Conservation (phyloP, 2,113 vertebrate genomes). For the Tiliqua scincoides region DNA sequence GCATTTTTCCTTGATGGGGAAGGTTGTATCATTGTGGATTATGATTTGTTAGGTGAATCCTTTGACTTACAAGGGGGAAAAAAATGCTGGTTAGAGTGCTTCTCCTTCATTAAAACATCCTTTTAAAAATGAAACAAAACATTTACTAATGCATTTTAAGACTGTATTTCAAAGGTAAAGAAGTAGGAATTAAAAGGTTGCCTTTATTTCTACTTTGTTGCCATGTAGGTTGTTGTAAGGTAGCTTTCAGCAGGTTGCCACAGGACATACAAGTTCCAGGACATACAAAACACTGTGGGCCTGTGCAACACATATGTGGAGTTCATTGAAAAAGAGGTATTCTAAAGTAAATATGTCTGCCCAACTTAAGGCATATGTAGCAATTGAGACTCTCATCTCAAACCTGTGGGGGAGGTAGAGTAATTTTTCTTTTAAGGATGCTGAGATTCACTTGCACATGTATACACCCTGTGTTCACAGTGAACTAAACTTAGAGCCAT, state of each 20-base stretch:
- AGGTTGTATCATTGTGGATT: constrained; percentile 65
- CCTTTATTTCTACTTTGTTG: constrained; percentile 12
- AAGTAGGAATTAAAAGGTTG: constrained; percentile 37
- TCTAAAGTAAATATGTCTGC: background rate
- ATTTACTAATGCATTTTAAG: constrained; percentile 44
- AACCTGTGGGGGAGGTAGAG: background rate
- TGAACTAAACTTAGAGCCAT: background rate
- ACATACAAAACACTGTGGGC: background rate
- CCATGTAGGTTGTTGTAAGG: background rate
- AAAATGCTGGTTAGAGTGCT: constrained; percentile 57
- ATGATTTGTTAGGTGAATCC: constrained; percentile 73
- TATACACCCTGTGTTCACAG: background rate
- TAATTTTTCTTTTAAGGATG: background rate
- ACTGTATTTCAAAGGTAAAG: constrained; percentile 31
- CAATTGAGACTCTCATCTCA: background rate
- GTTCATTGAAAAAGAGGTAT: background rate
- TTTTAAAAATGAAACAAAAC: constrained; percentile 2
- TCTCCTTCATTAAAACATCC: constrained; percentile 61
- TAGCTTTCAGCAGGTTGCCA: background rate
- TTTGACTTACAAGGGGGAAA: constrained; percentile 44
- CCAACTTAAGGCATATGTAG: background rate
- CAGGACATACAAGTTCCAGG: background rate
- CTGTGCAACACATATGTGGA: background rate
- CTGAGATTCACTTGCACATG: too few relatives aligned
- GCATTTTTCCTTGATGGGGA: constrained; percentile 68